phyloP scores from a whole-genome alignment of 1,140 invertebrate genomes.

The Cheumatopsyche charites region DNA sequence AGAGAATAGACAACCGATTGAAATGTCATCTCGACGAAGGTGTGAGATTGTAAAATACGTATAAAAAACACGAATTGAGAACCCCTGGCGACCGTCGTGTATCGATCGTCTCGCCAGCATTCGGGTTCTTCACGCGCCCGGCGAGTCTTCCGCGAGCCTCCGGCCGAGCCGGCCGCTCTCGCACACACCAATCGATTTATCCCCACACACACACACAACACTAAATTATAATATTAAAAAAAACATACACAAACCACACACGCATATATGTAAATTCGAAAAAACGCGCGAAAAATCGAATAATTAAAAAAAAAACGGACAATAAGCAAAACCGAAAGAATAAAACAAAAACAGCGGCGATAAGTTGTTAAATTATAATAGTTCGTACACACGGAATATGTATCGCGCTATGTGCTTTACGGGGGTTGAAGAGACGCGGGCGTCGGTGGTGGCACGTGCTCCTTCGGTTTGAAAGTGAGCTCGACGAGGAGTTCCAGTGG shows the following conservation, averaged over 20 bases:
- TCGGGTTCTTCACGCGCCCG: constrained; percentile 31
- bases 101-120: constrained; percentile 4
- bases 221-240: not conserved
- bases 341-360: too few relatives aligned
- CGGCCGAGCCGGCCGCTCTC: constrained; percentile 43
- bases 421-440: not conserved
- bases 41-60: too few relatives aligned
- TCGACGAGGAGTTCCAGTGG: constrained; percentile 16
- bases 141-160: constrained; percentile 44
- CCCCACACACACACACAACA: constrained; percentile 16
- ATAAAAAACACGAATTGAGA: not conserved
- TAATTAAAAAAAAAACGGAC: too few relatives aligned
- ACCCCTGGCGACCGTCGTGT: constrained; percentile 20
- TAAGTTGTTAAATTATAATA: too few relatives aligned
- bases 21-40: too few relatives aligned
- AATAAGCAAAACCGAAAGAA: too few relatives aligned
- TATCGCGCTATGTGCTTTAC: too few relatives aligned
- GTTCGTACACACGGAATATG: too few relatives aligned
- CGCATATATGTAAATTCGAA: not conserved
- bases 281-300: not conserved
- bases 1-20: too few relatives aligned
- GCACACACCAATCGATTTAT: constrained; percentile 25
- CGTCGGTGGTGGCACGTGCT: not conserved
- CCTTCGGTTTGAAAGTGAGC: not conserved
- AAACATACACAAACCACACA: not conserved